Percentiles rank a stretch among this genome's conserved stretches.
phyloP scores from a whole-genome alignment of 2,888 invertebrate species.

The Scaptomyza cyrtandrae region DNA sequence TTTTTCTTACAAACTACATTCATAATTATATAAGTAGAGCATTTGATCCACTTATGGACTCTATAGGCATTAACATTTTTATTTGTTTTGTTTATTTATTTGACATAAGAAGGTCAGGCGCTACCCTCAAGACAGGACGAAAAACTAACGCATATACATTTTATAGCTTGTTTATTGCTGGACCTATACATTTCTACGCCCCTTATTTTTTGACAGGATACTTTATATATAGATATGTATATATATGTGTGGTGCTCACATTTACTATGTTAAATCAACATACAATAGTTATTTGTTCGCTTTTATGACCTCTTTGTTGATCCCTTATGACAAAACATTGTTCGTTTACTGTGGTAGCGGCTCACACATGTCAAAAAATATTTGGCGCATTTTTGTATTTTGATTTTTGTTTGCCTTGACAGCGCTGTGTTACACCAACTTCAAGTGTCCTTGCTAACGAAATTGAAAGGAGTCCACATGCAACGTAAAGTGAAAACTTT shows the following conservation, averaged over 20 bases:
- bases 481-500: conserved; percentile 48
- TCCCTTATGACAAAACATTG: conserved; percentile 52
- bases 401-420: conserved; percentile 22
- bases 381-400: neutral
- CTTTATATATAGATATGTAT: neutral
- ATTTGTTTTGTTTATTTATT: conserved; percentile 59
- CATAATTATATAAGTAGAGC: conserved; percentile 15
- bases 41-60: conserved; percentile 26
- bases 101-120: conserved; percentile 51
- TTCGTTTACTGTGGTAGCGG: conserved; percentile 28
- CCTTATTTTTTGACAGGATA: conserved; percentile 33
- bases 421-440: conserved; percentile 42
- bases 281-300: conserved; percentile 59
- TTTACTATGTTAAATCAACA: conserved; percentile 76
- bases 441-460: conserved; percentile 61
- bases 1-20: neutral
- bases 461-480: conserved; percentile 61
- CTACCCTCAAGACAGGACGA: conserved; percentile 36
- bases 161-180: conserved; percentile 75
- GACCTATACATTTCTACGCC: conserved; percentile 10
- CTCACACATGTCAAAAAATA: conserved; percentile 11
- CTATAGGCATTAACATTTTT: conserved; percentile 23
- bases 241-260: conserved; percentile 23
- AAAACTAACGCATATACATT: conserved; percentile 58
- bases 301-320: conserved; percentile 67